These are phyloP conservation scores for Armadillidium nasatum DNA, from an alignment of 1,140 invertebrate species.

Conservation along the genomic window DNA sequence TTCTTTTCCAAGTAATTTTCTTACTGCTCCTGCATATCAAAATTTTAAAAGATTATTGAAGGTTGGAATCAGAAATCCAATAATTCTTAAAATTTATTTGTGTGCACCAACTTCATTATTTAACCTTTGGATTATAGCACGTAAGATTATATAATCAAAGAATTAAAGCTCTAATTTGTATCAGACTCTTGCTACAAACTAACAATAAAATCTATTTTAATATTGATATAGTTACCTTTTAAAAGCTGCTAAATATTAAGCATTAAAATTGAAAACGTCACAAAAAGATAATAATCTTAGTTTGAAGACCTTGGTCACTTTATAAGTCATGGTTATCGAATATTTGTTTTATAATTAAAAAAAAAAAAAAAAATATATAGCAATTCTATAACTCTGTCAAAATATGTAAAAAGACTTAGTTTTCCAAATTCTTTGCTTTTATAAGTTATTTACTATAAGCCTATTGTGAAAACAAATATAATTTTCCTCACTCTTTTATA, in stretches of 20 bases:
- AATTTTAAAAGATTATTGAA: too few relatives aligned
- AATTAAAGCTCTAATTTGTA: neutral
- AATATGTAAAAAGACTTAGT: too few relatives aligned
- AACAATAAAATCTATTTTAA: neutral
- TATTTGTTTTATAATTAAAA: neutral
- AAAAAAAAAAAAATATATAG: too few relatives aligned
- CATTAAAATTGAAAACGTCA: neutral
- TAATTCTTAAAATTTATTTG: neutral
- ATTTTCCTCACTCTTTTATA: too few relatives aligned
- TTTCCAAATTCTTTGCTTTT: too few relatives aligned
- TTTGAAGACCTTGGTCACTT: neutral
- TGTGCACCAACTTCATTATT: neutral
- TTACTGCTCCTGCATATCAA: too few relatives aligned
- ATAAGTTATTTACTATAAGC: too few relatives aligned
- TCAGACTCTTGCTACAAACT: too few relatives aligned
- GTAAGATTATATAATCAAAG: neutral
- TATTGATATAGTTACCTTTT: neutral
- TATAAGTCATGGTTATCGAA: neutral
- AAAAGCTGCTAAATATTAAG: neutral
- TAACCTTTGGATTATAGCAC: constrained; percentile 4
- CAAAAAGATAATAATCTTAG: neutral
- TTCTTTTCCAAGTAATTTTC: too few relatives aligned
- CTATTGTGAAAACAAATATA: too few relatives aligned
- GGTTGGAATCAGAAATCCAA: too few relatives aligned
- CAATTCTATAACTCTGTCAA: too few relatives aligned